Percentiles rank a stretch among this genome's conserved stretches.
Evolutionary conservation across 2,888 invertebrate genomes (phyloP).

Genomic region (Gymnosoma rotundatum): DNA sequence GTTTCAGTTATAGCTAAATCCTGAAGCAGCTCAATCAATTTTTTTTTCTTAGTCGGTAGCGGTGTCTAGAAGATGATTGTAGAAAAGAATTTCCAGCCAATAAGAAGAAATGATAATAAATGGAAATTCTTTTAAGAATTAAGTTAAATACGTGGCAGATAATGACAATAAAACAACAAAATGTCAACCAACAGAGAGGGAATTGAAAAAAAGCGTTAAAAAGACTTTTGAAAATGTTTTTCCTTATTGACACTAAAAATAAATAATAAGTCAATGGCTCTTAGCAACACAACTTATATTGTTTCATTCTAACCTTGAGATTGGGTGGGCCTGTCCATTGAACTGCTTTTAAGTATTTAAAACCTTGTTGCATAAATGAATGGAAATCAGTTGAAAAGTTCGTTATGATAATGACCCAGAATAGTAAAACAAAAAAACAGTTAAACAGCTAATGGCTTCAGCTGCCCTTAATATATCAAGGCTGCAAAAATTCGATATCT

Average conservation of each 20-base stretch:
- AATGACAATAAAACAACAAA: neutral
- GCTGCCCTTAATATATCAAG: no score
- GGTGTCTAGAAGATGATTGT: slow-evolving; percentile 25
- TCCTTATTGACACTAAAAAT: slow-evolving; percentile 20
- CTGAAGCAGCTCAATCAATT: slow-evolving; percentile 46
- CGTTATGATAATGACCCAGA: no score
- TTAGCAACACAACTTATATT: no score
- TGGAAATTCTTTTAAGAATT: slow-evolving; percentile 47
- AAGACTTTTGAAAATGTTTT: slow-evolving; percentile 56
- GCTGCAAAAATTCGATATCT: neutral
- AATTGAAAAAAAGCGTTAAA: slow-evolving; percentile 27
- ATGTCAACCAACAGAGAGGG: neutral
- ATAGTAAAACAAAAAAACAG: no score
- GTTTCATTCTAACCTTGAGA: no score
- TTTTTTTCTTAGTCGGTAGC: slow-evolving; percentile 8
- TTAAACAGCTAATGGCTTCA: no score
- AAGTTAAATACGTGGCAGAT: slow-evolving; percentile 19
- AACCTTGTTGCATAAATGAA: no score
- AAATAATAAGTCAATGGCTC: no score
- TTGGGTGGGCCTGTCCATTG: no score
- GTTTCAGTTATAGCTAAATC: slow-evolving; percentile 56
- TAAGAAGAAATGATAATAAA: slow-evolving; percentile 63
- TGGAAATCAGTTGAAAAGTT: no score
- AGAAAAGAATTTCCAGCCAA: slow-evolving; percentile 46
- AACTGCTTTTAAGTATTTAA: no score